Evolutionary conservation across 2,888 invertebrate species (phyloP), one percentile per base, ranked within the genome.

Genomic region (Cheilosia vulpina): DNA sequence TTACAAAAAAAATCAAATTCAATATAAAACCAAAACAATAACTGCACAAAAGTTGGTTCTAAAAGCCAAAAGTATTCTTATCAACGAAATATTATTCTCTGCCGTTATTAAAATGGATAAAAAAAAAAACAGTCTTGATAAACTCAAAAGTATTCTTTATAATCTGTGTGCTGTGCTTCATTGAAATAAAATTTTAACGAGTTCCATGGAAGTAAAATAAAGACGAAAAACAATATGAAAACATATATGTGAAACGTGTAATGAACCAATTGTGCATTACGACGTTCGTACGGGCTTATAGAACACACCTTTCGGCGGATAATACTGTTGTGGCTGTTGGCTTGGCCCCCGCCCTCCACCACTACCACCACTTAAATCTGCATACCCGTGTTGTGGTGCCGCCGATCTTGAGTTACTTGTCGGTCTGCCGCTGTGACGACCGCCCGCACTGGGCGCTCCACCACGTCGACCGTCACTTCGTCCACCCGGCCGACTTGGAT

Each of bases 261-360:
- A 34, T 31, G 60, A 79, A 83, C 76, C 45, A 19, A 87, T 60
- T 76, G 24, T 27, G 52, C 24, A 57, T 41, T 50, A 75, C 57
- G 69, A 78, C 63, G 85, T 80, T 87, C 87, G 87, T 50, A 88
- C 87, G 66, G 88, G 89, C 88, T 89, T 88, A 87, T 88, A 88
- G 89, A 88, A 91, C 92, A 90, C 92, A 95, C 95, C 95, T 95
- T 95, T 95, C 88, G 94, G 94, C 88, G 94, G 94, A 92, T 95
- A 94, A 91, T 96, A 95, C 91, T 95, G 96, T 91, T 95, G 90
- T 80, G 88, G 88, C 87, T 87, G 88, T 87, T 88, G 89, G 89
- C 89, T 89, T 90, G 87, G 87, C 84, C 87, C 87, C 79, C 82
- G 83, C 71, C 88, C 88, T 73, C 50, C 85, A 62, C 66, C 81